A percentile compares a stretch with the other conserved stretches of the same genome.
Evolutionary conservation across 2,888 invertebrate species (phyloP).

Genomic region (Xanthia icteritia): DNA sequence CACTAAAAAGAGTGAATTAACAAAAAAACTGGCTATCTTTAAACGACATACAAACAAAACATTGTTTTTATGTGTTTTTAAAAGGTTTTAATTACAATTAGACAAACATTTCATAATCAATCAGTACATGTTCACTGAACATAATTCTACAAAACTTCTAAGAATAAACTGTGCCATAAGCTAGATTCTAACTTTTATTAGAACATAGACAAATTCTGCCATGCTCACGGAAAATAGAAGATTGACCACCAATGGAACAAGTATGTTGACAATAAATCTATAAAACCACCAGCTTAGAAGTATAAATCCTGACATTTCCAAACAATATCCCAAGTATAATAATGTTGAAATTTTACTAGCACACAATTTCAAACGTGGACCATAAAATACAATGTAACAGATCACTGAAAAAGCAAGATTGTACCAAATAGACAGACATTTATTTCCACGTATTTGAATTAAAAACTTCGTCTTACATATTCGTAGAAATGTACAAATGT

Average conservation of each 20-base stretch:
- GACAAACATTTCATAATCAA: no score
- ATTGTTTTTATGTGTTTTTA: no score
- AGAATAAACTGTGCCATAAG: background rate
- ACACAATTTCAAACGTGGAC: slow-evolving; percentile 29
- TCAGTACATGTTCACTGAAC: background rate
- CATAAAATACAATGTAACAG: slow-evolving; percentile 43
- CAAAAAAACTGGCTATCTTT: no score
- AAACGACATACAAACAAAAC: no score
- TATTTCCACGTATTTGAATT: slow-evolving; percentile 26
- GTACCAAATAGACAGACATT: background rate
- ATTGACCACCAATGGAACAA: background rate
- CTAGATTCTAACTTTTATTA: background rate
- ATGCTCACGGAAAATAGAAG: background rate
- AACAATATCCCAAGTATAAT: slow-evolving; percentile 4
- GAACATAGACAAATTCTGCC: background rate
- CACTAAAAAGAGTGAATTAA: no score
- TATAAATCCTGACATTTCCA: background rate
- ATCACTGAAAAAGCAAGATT: slow-evolving; percentile 30
- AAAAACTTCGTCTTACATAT: slow-evolving; percentile 15
- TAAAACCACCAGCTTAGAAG: background rate
- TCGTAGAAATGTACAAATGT: slow-evolving; percentile 13
- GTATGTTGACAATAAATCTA: background rate
- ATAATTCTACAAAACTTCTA: background rate
- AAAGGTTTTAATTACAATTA: no score
- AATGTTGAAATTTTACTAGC: slow-evolving; percentile 19